Conservation (phyloP, 2,888 invertebrate genomes). For the Scaptomyza reducta region DNA sequence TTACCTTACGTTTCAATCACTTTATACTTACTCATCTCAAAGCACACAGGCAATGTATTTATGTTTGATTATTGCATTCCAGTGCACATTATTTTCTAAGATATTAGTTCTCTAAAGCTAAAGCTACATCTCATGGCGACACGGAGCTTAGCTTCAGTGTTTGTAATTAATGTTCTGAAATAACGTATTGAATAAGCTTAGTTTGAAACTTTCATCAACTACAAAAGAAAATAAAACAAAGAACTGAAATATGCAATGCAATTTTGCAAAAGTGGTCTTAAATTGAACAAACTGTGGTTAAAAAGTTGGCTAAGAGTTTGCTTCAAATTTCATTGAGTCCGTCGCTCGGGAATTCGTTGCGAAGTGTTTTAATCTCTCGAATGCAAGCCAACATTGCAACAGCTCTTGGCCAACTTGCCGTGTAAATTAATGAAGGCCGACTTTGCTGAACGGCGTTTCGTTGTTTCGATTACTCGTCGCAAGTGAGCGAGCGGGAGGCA, state of each 20-base stretch:
- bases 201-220: conserved; percentile 18
- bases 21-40: neutral
- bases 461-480: conserved; percentile 61
- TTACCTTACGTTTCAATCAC: neutral
- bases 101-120: neutral
- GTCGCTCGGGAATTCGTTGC: conserved; percentile 16
- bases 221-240: conserved; percentile 3
- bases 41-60: too few species aligned
- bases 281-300: conserved; percentile 47
- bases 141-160: neutral
- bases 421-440: conserved; percentile 67
- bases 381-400: conserved; percentile 31
- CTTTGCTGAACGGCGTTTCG: conserved; percentile 59
- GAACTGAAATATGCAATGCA: conserved; percentile 29
- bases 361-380: conserved; percentile 48
- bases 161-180: conserved; percentile 10
- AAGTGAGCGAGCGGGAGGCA: conserved; percentile 15
- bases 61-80: too few species aligned
- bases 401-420: conserved; percentile 23
- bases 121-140: too few species aligned
- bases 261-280: conserved; percentile 47
- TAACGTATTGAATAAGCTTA: conserved; percentile 24
- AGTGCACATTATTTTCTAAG: neutral
- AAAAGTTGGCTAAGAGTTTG: conserved; percentile 41
- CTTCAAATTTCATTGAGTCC: conserved; percentile 40